Evolutionary conservation across 2,113 vertebrate genomes (phyloP), one percentile per base, ranked within the genome.

Genomic region (Istiophorus platypterus): DNA sequence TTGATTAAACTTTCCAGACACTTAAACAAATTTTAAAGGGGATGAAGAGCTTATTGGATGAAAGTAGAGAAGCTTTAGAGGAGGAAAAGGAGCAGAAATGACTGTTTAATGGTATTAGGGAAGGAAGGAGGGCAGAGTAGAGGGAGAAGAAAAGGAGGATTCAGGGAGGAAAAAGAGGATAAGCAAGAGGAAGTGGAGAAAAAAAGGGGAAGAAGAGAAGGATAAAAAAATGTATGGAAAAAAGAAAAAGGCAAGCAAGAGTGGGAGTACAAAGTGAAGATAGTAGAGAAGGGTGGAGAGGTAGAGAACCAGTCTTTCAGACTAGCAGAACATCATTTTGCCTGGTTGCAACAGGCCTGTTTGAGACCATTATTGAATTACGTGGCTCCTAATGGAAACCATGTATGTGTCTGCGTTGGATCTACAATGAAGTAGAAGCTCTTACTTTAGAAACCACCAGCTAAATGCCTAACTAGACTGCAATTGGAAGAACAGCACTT

Each of bases 361-460:
- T 92, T 85, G 72, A 34, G 82, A 72, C 72, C 26, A 47, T 90
- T 89, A 94, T 92, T 91, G 73, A 91, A 92, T 94, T 87, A 93
- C 86, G 90, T 52, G 85, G 62, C 58, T 73, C 57, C 88, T 92
- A 92, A 94, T 93, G 82, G 68, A 88, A 78, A 80, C 82, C 88
- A 78, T 62, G 75, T 59, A 57, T 56, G 52, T 71, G 80, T 90
- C 82, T 92, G 87, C 63, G 77, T 85, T 85, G 76, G 71, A 74
- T 84, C 78, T 87, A 42, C 61, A 65, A 72, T 78, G 52, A 85
- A 84, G 85, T 54, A 72, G 71, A 69, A 78, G 73, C 85, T 82
- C 77, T 79, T 72, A 61, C 73, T 82, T 78, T 76, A 63, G 11
- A 88, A 87, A 80, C 84, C 67, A 34, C 69, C 39, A 66, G 65